Evolutionary conservation across 2,888 invertebrate species (phyloP).

Genomic region (Cephus runcator): DNA sequence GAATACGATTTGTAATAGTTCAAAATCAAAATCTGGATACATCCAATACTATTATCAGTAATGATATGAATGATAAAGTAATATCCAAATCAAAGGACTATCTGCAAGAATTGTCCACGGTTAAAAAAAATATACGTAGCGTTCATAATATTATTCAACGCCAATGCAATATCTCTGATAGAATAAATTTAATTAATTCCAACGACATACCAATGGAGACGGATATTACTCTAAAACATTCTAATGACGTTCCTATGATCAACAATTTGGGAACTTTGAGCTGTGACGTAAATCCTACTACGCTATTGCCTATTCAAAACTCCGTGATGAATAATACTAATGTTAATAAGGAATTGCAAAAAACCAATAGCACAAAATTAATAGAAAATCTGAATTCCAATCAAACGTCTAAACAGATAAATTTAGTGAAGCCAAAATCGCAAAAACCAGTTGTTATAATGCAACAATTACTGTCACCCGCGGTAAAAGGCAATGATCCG

Average conservation of each 20-base stretch:
- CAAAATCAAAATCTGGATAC: constrained; percentile 10
- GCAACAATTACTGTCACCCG: constrained; percentile 15
- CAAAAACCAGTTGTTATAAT: constrained; percentile 20
- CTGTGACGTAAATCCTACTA: not conserved
- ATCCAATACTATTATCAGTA: constrained; percentile 5
- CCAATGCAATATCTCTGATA: constrained; percentile 5
- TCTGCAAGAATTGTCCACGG: constrained; percentile 5
- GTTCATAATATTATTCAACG: not conserved
- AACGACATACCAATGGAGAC: not conserved
- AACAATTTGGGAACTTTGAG: not conserved
- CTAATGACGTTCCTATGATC: not conserved
- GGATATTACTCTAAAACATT: not conserved
- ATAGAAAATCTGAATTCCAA: not conserved
- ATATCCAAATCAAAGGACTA: not conserved
- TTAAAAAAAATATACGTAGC: constrained; percentile 7
- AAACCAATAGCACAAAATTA: not conserved
- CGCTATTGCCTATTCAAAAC: not conserved
- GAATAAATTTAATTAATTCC: constrained; percentile 3
- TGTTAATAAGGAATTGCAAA: not conserved
- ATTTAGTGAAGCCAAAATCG: constrained; percentile 9
- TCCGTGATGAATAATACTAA: not conserved
- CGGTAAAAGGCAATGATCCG: constrained; percentile 1
- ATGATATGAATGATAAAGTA: constrained; percentile 7
- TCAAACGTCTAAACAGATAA: not conserved
- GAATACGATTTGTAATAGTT: constrained; percentile 9